Base-by-base conservation (phyloP, 1,140 invertebrate genomes). In the Drosophila murphyi region DNA sequence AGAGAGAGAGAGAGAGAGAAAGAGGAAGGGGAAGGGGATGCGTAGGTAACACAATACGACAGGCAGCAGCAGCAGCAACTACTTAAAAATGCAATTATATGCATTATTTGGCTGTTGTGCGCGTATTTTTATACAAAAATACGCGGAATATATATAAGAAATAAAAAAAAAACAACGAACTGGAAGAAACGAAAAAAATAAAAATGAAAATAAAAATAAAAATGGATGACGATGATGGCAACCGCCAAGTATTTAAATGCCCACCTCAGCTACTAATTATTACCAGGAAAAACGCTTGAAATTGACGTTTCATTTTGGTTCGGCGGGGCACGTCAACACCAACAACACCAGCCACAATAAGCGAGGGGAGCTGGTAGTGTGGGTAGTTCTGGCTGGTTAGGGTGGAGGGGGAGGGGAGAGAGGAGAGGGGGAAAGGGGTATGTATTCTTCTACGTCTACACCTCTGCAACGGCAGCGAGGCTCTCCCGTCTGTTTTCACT, bases 231-330 rank as follows among this genome's bases (percentile, higher is more conserved):
- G 70, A 79, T 60, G 67, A 68, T 68, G 63, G 63, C 71, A 60
- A 69, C 64, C 59, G 55, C 62, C 48, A 77, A 89, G 89, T 91
- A 91, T 87, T 91, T 91, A 91, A 91, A 91, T 91, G 80, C 89
- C 89, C 89, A 91, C 89, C 89, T 91, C 89, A 90, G 89, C 85
- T 91, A 91, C 89, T 91, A 91, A 91, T 91, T 91, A 91, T 91
- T 91, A 91, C 89, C 89, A 91, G 85, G 89, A 91, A 91, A 91
- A 91, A 91, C 79, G 71, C 89, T 91, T 91, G 73, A 91, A 89
- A 91, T 91, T 91, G 89, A 91, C 89, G 89, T 91, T 91, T 86
- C 87, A 91, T 91, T 88, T 91, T 91, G 76, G 63, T 85, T 67
- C 52, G 73, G 80, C 43, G 73, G 71, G 69, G 72, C 72, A 74